Evolutionary conservation across 2,113 vertebrate genomes (phyloP).

Genomic region (Lates calcarifer): DNA sequence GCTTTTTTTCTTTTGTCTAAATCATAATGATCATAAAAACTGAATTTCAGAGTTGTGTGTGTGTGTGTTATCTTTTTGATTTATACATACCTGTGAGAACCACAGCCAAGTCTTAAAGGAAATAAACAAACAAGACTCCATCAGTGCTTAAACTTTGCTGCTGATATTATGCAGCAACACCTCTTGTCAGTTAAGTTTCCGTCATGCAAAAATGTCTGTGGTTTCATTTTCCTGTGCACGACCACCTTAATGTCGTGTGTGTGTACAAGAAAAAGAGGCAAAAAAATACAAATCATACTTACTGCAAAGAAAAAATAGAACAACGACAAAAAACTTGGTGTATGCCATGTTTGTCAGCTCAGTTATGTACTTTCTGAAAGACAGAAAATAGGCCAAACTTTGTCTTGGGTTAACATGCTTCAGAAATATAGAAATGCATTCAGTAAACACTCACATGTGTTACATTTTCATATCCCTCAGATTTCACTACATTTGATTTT

Average conservation of each 20-base stretch:
- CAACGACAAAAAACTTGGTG: not conserved
- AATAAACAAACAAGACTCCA: not conserved
- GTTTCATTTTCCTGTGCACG: slow-evolving; percentile 75
- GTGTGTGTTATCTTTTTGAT: not conserved
- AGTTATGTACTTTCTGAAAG: slow-evolving; percentile 38
- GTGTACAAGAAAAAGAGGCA: not conserved
- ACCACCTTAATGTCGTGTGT: slow-evolving; percentile 10
- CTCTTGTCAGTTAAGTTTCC: slow-evolving; percentile 49
- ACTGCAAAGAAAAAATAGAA: slow-evolving; percentile 61
- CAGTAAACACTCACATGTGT: not conserved
- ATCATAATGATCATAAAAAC: not conserved
- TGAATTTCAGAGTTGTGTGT: not conserved
- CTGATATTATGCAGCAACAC: not conserved
- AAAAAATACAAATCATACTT: slow-evolving; percentile 40
- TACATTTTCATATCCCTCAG: not conserved
- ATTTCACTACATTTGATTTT: not conserved
- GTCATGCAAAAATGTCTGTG: slow-evolving; percentile 30
- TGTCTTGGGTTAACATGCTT: not conserved
- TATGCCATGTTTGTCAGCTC: slow-evolving; percentile 49
- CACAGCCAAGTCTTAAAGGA: slow-evolving; percentile 46
- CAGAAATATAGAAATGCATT: not conserved
- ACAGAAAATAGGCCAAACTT: slow-evolving; percentile 7
- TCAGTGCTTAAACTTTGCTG: not conserved
- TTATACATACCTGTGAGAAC: slow-evolving; percentile 53
- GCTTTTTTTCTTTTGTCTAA: slow-evolving; percentile 2